Evolutionary conservation across 2,888 invertebrate species (phyloP), one percentile per base, ranked within the genome.

Genomic region (Acleris holmiana): DNA sequence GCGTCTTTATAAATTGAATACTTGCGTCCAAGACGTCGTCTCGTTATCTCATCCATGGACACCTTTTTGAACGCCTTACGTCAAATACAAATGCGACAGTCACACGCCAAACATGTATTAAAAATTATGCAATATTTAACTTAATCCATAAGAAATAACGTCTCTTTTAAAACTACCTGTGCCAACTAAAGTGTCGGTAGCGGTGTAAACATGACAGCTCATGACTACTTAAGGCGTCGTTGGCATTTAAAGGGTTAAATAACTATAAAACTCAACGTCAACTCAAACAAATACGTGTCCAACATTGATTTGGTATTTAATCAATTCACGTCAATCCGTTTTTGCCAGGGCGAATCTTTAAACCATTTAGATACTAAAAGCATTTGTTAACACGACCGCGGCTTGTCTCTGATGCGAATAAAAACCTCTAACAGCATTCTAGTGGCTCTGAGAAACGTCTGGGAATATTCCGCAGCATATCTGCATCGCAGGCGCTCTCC

Each of bases 351-450:
- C 50, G 51, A 63, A 63, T 67, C 60, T 68, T 46, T 15, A 61
- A 49, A 40, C 59, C 67, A 72, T 72, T 70, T 72, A 71, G 81
- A 82, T 75, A 70, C 75, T 82, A 78, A 82, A 84, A 83, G 75
- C 79, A 77, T 85, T 84, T 69, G 67, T 70, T 70, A 69, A 74
- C 71, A 73, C 69, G 57, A 61, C 61, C 67, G 62, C 63, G 58
- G 60, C 66, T 62, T 56, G 66, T 61, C 68, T 77, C 61, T 71
- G 74, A 76, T 72, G 73, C 69, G 68, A 67, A 75, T 75, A 85
- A 86, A 85, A 86, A 84, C 76, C 73, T 70, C 72, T 76, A 76
- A 80, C 81, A 79, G 70, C 76, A 73, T 80, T 83, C 80, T 84
- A 83, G 85, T 78, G 80, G 80, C 78, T 78, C 76, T 75, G 78